phyloP scores from a whole-genome alignment of 30 jellyfish, hydroid and myxozoan genomes.

The Rhopilema esculentum region DNA sequence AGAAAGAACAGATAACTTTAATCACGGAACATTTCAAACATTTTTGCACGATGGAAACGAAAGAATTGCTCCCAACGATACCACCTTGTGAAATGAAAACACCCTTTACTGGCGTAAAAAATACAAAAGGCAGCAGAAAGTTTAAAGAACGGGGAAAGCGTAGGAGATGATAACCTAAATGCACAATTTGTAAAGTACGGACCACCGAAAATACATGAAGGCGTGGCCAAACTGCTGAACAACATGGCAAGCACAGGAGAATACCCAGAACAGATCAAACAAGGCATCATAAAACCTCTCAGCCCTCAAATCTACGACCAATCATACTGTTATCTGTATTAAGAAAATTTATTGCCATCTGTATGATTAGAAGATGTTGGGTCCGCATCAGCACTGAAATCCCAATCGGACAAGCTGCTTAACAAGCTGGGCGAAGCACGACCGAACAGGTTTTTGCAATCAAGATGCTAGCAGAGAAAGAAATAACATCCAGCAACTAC shows the following conservation, averaged over 20 bases:
- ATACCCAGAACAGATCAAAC: slow-evolving; percentile 68
- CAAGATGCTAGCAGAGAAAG: slow-evolving; percentile 70
- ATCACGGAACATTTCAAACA: slow-evolving; percentile 53
- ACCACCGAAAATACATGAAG: slow-evolving; percentile 57
- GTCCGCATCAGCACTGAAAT: slow-evolving; percentile 53
- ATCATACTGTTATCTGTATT: slow-evolving; percentile 67
- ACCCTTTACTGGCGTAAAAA: no score
- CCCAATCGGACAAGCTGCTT: no score
- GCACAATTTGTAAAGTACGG: slow-evolving; percentile 65
- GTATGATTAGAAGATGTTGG: slow-evolving; percentile 50
- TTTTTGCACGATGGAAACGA: slow-evolving; percentile 44
- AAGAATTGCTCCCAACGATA: no score
- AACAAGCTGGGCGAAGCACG: no score
- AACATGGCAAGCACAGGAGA: slow-evolving; percentile 68
- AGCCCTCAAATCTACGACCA: slow-evolving; percentile 66
- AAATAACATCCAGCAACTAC: slow-evolving; percentile 69
- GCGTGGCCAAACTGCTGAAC: slow-evolving; percentile 71
- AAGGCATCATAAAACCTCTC: slow-evolving; percentile 64
- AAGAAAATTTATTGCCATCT: slow-evolving; percentile 64
- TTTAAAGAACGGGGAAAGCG: slow-evolving; percentile 31
- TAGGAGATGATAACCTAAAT: slow-evolving; percentile 49
- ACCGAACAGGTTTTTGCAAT: no score
- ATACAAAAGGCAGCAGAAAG: no score
- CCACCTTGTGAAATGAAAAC: no score
- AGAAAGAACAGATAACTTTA: slow-evolving; percentile 61